Percentiles rank a stretch among this genome's conserved stretches.
These are phyloP conservation scores for Orius insidiosus DNA, from an alignment of 1,140 invertebrate genomes.

Conservation along the genomic window DNA sequence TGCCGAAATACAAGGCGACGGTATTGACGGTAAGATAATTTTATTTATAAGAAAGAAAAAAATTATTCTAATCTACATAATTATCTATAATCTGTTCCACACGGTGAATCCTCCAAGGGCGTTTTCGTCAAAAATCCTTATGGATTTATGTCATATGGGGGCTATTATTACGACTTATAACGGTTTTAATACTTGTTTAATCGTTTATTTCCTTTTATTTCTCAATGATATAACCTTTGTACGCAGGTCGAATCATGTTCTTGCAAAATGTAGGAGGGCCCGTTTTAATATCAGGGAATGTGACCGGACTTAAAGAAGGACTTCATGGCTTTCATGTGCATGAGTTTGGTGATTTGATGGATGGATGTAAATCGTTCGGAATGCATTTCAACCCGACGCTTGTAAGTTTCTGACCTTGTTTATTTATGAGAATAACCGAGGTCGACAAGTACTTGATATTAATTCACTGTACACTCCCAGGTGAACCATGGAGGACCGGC, in stretches of 20 bases:
- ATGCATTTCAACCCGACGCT: slow-evolving; percentile 29
- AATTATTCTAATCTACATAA: too few species aligned
- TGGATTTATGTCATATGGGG: too few species aligned
- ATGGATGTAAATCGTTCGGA: slow-evolving; percentile 34
- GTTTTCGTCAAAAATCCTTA: too few species aligned
- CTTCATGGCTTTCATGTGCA: slow-evolving; percentile 63
- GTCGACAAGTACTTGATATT: not conserved
- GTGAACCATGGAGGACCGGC: slow-evolving; percentile 29
- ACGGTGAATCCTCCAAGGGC: too few species aligned
- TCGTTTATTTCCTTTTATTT: too few species aligned
- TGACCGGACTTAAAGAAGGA: slow-evolving; percentile 36
- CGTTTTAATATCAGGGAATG: slow-evolving; percentile 33
- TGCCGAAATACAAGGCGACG: slow-evolving; percentile 5
- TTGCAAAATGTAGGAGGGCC: slow-evolving; percentile 24
- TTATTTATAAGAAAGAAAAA: too few species aligned
- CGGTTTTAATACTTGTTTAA: too few species aligned
- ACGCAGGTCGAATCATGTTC: slow-evolving; percentile 7
- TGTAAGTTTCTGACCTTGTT: slow-evolving; percentile 19
- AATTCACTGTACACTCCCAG: slow-evolving; percentile 16
- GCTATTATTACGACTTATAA: too few species aligned
- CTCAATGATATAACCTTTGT: not conserved
- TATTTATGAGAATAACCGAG: not conserved
- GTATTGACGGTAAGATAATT: not conserved
- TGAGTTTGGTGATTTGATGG: slow-evolving; percentile 45
- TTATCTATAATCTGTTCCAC: too few species aligned